phyloP scores from a whole-genome alignment of 2,888 invertebrate species.

The Dasysyrphus tricinctus region DNA sequence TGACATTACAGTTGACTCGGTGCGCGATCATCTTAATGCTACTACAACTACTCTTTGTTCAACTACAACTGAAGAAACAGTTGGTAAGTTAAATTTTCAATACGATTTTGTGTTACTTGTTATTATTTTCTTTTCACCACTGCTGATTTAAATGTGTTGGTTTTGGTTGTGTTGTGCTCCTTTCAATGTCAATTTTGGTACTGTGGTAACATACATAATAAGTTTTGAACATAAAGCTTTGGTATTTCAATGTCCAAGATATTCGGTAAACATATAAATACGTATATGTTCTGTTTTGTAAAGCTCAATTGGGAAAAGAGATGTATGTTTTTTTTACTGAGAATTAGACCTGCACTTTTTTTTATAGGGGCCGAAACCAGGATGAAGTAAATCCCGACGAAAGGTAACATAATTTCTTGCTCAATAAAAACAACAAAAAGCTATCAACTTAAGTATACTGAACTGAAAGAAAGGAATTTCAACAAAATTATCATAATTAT shows the following conservation, averaged over 20 bases:
- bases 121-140: background rate
- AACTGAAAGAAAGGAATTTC: background rate
- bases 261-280: constrained; percentile 15
- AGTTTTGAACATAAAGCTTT: constrained; percentile 27
- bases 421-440: background rate
- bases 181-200: background rate
- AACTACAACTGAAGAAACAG: constrained; percentile 83
- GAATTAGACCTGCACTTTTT: constrained; percentile 30
- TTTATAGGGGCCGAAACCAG: constrained; percentile 51
- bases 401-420: background rate
- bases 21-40: constrained; percentile 91
- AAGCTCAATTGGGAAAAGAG: constrained; percentile 24
- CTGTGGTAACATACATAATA: background rate
- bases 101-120: background rate
- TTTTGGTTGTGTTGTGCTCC: background rate
- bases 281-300: background rate
- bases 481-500: no score
- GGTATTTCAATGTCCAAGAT: constrained; percentile 15
- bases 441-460: background rate
- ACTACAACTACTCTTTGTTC: constrained; percentile 83
- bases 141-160: background rate
- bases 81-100: constrained; percentile 79
- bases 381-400: constrained; percentile 26
- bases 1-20: constrained; percentile 97
- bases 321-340: background rate